phyloP scores from a whole-genome alignment of 2,113 vertebrate genomes.

The Tylochromis polylepis region DNA sequence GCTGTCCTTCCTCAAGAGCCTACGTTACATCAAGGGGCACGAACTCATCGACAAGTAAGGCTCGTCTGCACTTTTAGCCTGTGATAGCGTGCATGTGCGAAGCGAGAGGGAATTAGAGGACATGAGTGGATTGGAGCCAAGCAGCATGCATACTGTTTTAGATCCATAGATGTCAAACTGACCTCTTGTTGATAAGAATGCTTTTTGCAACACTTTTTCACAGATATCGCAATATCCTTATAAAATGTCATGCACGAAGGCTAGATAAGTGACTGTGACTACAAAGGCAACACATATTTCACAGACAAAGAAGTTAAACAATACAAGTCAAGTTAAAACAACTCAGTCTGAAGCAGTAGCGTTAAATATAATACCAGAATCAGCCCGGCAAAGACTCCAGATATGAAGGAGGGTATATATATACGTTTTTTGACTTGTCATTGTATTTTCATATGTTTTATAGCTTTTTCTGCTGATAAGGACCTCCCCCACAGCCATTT shows the following conservation, averaged over 20 bases:
- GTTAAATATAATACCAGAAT: background rate
- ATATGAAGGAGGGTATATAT: rapidly evolving
- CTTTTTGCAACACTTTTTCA: background rate
- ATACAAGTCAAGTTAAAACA: background rate
- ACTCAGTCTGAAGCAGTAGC: background rate
- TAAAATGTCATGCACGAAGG: background rate
- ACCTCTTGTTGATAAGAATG: background rate
- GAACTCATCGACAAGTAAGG: conserved; percentile 88
- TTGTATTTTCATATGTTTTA: background rate
- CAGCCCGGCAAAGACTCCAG: background rate
- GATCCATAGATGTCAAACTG: background rate
- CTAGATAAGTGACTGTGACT: background rate
- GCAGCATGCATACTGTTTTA: background rate
- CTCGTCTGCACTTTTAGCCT: background rate
- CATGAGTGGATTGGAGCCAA: background rate
- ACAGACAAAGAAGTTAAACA: background rate
- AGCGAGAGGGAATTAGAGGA: background rate
- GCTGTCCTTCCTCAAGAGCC: conserved; percentile 92
- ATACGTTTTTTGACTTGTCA: background rate
- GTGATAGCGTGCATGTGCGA: background rate
- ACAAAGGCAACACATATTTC: background rate
- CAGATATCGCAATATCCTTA: background rate
- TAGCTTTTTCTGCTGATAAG: background rate
- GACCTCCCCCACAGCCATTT: background rate
- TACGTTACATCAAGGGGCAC: conserved; percentile 88